Percentiles rank a stretch among this genome's conserved stretches.
Evolutionary conservation across 2,888 invertebrate genomes (phyloP).

Genomic region (Torymus auratus): DNA sequence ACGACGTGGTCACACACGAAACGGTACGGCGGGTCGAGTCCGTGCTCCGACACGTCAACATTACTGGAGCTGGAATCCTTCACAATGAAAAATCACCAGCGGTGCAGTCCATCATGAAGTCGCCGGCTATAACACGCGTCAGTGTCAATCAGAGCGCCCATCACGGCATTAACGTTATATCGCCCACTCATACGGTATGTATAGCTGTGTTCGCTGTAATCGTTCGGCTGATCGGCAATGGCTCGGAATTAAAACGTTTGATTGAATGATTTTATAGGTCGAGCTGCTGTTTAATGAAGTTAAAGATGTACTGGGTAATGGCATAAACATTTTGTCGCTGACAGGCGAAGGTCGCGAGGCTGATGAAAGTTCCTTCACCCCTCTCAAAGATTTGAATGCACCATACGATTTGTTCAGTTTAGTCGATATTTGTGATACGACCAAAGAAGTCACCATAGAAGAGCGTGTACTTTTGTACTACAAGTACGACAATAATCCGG

Average conservation of each 20-base stretch:
- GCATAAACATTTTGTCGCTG: constrained; percentile 91
- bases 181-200: constrained; percentile 86
- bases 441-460: constrained; percentile 92
- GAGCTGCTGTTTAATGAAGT: constrained; percentile 87
- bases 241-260: too few species aligned
- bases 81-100: constrained; percentile 97
- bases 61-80: constrained; percentile 94
- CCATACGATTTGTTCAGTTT: constrained; percentile 96
- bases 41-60: constrained; percentile 86
- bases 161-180: constrained; percentile 94
- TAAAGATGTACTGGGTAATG: constrained; percentile 91
- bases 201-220: neutral
- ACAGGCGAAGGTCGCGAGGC: constrained; percentile 95
- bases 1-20: constrained; percentile 88
- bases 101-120: constrained; percentile 91
- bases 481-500: constrained; percentile 96
- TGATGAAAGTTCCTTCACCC: constrained; percentile 91
- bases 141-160: constrained; percentile 90
- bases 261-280: constrained; percentile 70
- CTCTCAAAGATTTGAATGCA: constrained; percentile 87
- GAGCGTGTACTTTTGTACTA: constrained; percentile 95
- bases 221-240: too few species aligned
- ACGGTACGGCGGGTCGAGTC: constrained; percentile 85
- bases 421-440: constrained; percentile 96
- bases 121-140: constrained; percentile 88